These are phyloP conservation scores for Myotis lucifugus DNA, from an alignment of 2,113 vertebrate species.

Conservation along the genomic window DNA sequence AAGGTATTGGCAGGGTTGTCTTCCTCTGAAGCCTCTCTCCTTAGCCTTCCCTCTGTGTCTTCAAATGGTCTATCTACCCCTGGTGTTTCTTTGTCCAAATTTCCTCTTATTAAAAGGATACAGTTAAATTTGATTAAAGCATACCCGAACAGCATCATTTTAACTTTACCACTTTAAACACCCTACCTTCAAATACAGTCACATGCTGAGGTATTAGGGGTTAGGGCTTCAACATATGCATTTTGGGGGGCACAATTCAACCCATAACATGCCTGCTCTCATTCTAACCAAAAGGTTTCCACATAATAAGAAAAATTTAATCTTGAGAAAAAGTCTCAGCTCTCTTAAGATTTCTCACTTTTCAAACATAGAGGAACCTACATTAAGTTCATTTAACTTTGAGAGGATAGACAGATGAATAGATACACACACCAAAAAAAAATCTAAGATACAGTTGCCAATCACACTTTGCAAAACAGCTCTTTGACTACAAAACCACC, in stretches of 20 bases:
- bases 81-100: neutral
- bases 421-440: neutral
- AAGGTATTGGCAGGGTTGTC: neutral
- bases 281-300: neutral
- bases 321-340: neutral
- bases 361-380: slow-evolving; percentile 23
- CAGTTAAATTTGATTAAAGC: neutral
- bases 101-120: slow-evolving; percentile 15
- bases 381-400: neutral
- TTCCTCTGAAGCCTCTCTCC: neutral
- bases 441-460: neutral
- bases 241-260: neutral
- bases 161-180: neutral
- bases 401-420: neutral
- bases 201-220: neutral
- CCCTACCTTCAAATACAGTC: neutral
- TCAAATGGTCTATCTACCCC: neutral
- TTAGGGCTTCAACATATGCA: neutral
- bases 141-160: neutral
- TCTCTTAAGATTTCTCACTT: neutral
- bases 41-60: neutral
- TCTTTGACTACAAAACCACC: neutral
- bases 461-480: neutral
- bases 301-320: slow-evolving; percentile 19
- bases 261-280: neutral